Conservation (phyloP, 2,888 invertebrate species). For the Ptilodon capucinus region DNA sequence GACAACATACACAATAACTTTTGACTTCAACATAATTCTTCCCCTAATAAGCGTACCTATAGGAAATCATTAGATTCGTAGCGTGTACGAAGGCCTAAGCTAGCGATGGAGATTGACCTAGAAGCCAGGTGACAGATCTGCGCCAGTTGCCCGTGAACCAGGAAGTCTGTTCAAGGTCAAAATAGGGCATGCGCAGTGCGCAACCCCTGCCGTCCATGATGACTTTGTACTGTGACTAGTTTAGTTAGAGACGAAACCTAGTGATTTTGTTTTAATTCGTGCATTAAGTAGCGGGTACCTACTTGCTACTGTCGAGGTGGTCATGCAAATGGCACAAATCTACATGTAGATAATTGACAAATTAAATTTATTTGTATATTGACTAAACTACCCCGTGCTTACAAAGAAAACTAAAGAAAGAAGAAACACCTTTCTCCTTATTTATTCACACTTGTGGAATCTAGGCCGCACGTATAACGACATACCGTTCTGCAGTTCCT, state of each 20-base stretch:
- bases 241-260: too few relatives aligned
- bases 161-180: constrained; percentile 73
- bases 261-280: too few relatives aligned
- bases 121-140: constrained; percentile 55
- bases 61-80: too few relatives aligned
- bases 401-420: too few relatives aligned
- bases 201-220: constrained; percentile 30
- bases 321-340: too few relatives aligned
- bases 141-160: constrained; percentile 69
- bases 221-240: constrained; percentile 45
- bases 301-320: too few relatives aligned
- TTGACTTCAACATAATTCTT: not conserved
- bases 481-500: constrained; percentile 12
- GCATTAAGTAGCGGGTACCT: too few relatives aligned
- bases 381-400: too few relatives aligned
- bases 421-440: too few relatives aligned
- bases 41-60: not conserved
- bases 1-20: not conserved
- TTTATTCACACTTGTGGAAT: not conserved
- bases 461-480: constrained; percentile 21
- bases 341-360: too few relatives aligned
- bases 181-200: constrained; percentile 56
- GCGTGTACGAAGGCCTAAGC: too few relatives aligned
- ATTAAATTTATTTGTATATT: too few relatives aligned
- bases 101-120: constrained; percentile 63